Evolutionary conservation across 1,140 invertebrate genomes (phyloP).

Genomic region (Dryas iulia): DNA sequence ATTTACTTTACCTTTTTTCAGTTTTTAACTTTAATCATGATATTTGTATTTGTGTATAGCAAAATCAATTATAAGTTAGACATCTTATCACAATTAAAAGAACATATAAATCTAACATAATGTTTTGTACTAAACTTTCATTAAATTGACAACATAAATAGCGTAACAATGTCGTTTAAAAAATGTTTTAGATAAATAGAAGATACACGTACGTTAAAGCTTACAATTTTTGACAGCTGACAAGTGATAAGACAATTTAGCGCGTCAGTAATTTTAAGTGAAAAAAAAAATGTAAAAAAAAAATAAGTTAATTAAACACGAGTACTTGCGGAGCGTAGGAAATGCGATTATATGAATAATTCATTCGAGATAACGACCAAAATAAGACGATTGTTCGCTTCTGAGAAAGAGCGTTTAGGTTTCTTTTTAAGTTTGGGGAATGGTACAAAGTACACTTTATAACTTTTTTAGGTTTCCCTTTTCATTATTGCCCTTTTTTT

Average conservation of each 20-base stretch:
- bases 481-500: not conserved
- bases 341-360: conserved; percentile 68
- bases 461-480: conserved; percentile 9
- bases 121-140: too few species aligned
- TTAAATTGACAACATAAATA: not conserved
- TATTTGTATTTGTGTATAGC: too few species aligned
- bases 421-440: conserved; percentile 18
- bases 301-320: conserved; percentile 49
- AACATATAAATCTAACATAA: too few species aligned
- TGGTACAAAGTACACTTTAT: not conserved
- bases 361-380: conserved; percentile 58
- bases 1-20: too few species aligned
- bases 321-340: conserved; percentile 50
- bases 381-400: conserved; percentile 69
- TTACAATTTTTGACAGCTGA: conserved; percentile 14
- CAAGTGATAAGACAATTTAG: conserved; percentile 28
- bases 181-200: conserved; percentile 2
- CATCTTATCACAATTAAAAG: too few species aligned
- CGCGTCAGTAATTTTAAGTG: conserved; percentile 19
- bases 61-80: too few species aligned
- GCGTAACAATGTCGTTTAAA: not conserved
- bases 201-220: not conserved
- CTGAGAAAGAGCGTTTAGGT: conserved; percentile 51
- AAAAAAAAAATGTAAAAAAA: conserved; percentile 18
- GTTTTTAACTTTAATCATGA: too few species aligned